Percentiles rank a stretch among this genome's conserved stretches.
Evolutionary conservation across 2,113 vertebrate species (phyloP).

Genomic region (Rhinopomastus cyanomelas): DNA sequence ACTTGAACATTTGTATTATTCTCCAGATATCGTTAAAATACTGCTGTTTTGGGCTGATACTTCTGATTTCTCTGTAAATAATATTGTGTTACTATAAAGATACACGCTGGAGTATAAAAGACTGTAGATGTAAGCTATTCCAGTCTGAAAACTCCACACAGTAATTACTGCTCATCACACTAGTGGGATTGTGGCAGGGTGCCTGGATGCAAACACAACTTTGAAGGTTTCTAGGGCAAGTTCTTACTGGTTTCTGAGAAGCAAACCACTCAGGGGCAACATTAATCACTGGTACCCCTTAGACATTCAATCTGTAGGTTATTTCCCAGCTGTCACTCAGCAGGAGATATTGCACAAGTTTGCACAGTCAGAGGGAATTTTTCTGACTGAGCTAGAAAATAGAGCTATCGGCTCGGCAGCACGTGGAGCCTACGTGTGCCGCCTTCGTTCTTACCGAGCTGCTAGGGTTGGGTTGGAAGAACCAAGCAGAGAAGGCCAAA

Average conservation of each 20-base stretch:
- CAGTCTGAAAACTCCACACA: not conserved
- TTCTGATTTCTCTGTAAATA: not conserved
- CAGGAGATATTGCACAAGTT: conserved; percentile 31
- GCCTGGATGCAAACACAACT: not conserved
- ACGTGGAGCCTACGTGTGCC: not conserved
- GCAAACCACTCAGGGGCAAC: not conserved
- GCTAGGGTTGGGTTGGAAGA: not conserved
- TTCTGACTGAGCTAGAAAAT: conserved; percentile 16
- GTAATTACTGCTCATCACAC: not conserved
- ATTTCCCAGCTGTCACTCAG: conserved; percentile 54
- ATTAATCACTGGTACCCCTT: conserved; percentile 28
- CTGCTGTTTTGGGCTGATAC: not conserved
- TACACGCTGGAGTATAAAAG: not conserved
- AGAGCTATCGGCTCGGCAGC: not conserved
- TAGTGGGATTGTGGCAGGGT: not conserved
- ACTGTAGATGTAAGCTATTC: not conserved
- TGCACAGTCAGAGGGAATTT: conserved; percentile 21
- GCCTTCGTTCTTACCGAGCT: not conserved
- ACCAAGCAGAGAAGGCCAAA: not conserved
- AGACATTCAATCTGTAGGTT: conserved; percentile 46
- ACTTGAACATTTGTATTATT: not conserved
- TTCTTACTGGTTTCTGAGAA: not conserved
- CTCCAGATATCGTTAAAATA: not conserved
- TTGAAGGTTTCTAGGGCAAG: not conserved
- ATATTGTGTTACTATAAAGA: not conserved